Conservation (phyloP, 2,888 invertebrate species). For the Aleiodes alternator region DNA sequence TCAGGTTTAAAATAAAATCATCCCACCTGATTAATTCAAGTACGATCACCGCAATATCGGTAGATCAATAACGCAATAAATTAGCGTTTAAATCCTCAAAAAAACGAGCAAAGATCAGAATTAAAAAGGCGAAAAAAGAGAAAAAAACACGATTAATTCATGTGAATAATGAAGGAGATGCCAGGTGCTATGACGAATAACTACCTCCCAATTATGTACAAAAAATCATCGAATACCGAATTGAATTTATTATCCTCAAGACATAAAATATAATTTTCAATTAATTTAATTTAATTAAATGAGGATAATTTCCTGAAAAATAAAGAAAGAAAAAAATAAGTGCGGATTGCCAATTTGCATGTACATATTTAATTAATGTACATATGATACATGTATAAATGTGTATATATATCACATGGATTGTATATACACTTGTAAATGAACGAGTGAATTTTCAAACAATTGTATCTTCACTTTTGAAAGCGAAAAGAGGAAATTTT, state of each 20-base stretch:
- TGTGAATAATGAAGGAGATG: slow-evolving; percentile 62
- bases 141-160: slow-evolving; percentile 7
- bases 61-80: slow-evolving; percentile 40
- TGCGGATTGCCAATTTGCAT: slow-evolving; percentile 34
- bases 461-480: slow-evolving; percentile 42
- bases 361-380: slow-evolving; percentile 46
- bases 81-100: background rate
- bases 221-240: slow-evolving; percentile 60
- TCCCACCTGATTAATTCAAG: slow-evolving; percentile 19
- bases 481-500: slow-evolving; percentile 36
- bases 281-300: slow-evolving; percentile 48
- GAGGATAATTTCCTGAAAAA: background rate
- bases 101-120: background rate
- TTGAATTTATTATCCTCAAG: slow-evolving; percentile 55
- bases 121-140: background rate
- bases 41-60: slow-evolving; percentile 4
- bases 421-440: slow-evolving; percentile 46
- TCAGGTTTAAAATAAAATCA: slow-evolving; percentile 40
- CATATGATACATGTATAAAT: slow-evolving; percentile 45
- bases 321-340: background rate
- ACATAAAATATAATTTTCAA: slow-evolving; percentile 29
- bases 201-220: slow-evolving; percentile 72
- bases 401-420: slow-evolving; percentile 42
- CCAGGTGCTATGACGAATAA: slow-evolving; percentile 68
- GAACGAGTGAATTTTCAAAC: slow-evolving; percentile 17